A percentile compares a stretch with the other conserved stretches of the same genome.
Evolutionary conservation across 2,113 vertebrate genomes (phyloP).

Genomic region (Cyrtonyx montezumae): DNA sequence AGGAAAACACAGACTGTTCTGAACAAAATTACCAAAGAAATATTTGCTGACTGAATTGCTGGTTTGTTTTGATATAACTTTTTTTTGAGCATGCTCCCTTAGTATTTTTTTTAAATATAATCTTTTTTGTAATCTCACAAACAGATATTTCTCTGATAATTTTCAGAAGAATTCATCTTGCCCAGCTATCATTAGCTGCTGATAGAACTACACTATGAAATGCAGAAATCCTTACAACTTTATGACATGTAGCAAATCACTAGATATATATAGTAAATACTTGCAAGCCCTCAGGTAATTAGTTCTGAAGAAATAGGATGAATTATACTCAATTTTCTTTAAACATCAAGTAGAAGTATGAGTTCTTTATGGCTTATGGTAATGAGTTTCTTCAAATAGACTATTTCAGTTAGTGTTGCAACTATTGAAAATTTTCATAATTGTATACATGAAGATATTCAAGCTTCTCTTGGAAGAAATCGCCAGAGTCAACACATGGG

Average conservation of each 20-base stretch:
- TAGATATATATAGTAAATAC: not conserved
- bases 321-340: not conserved
- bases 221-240: not conserved
- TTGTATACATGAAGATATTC: not conserved
- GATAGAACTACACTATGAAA: not conserved
- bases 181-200: not conserved
- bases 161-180: not conserved
- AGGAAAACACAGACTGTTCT: conserved; percentile 68
- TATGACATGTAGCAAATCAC: not conserved
- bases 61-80: conserved; percentile 1
- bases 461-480: not conserved
- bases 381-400: not conserved
- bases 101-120: not conserved
- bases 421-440: not conserved
- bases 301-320: not conserved
- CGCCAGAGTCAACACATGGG: not conserved
- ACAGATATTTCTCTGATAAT: not conserved
- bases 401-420: not conserved
- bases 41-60: conserved; percentile 56
- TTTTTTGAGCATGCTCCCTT: not conserved
- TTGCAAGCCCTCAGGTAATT: not conserved
- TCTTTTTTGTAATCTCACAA: not conserved
- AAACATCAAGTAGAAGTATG: not conserved
- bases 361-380: not conserved
- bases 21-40: conserved; percentile 65